Base-by-base conservation (phyloP, 2,113 vertebrate species). In the Kryptolebias marmoratus region DNA sequence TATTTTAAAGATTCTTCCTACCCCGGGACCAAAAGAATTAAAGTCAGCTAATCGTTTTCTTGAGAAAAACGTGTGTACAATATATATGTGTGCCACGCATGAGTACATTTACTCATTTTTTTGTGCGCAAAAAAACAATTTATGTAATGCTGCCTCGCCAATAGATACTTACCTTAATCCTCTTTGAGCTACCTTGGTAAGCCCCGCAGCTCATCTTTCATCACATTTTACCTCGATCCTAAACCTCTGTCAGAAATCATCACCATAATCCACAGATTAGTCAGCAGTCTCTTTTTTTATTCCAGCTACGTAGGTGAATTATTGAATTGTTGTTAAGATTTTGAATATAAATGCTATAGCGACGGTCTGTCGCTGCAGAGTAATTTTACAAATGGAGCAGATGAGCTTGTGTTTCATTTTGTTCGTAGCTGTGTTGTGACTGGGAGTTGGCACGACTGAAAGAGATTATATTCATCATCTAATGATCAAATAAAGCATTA, bases 111-210 rank as follows among this genome's bases (percentile, higher is more conserved):
- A 39, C 54, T 44, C 67, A 61, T 44, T 68, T 30, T 44, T 53
- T 50, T 63, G 36, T 81, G 52, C 65, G 65, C 59, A 81, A 68
- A 79, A 72, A 90, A 89, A 89, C 88, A 88, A 88, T 91, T 89
- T 89, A 78, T 84, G 81, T 89, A 89, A 85, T 89, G 87, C 87
- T 75, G 56, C 81, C 68, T 77, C 68, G 71, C 80, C 69, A 75
- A 88, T 83, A 89, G 85, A 83, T 86, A 83, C 77, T 88, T 81
- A 90, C 89, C 88, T 88, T 92, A 92, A 92, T 91, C 91, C 87
- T 88, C 83, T 90, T 85, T 90, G 81, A 86, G 86, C 77, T 60
- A 49, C 73, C 71, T 71, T 73, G 39, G 82, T 87, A 90, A 92
- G 79, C 88, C 84, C 81, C 68, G 59, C 22, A 68, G 88, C 84